These are phyloP conservation scores for Scarus forsteni DNA, from an alignment of 2,797 vertebrate genomes.

Conservation along the genomic window DNA sequence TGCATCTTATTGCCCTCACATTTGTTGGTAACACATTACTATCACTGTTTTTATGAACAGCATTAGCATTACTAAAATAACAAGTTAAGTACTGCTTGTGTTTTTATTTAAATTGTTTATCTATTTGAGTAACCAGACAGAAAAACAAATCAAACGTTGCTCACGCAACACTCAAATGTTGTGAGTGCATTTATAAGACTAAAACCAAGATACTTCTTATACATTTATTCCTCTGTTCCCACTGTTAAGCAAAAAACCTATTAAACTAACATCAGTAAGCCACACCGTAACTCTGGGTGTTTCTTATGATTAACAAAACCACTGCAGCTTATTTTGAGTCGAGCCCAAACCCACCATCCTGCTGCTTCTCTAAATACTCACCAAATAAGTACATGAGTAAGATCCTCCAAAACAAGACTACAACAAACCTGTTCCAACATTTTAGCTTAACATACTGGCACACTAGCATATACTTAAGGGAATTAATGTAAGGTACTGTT, in stretches of 20 bases:
- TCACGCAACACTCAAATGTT: no score
- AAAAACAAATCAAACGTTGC: no score
- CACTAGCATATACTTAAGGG: no score
- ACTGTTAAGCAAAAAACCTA: neutral
- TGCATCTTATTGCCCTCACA: no score
- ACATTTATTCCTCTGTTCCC: neutral
- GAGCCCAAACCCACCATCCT: neutral
- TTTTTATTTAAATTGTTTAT: no score
- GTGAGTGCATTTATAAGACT: neutral
- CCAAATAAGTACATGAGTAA: neutral
- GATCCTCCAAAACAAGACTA: neutral
- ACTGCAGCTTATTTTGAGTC: slow-evolving; percentile 11
- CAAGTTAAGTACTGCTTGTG: no score
- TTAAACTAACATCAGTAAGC: slow-evolving; percentile 6
- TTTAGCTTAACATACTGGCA: no score
- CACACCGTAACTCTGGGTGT: neutral
- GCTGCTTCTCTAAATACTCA: slow-evolving; percentile 5
- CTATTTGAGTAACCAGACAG: no score
- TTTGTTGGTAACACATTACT: no score
- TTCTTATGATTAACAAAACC: neutral
- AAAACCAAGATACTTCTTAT: neutral
- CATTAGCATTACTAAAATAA: no score
- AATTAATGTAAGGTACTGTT: no score
- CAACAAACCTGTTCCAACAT: neutral
- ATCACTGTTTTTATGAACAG: no score